Conservation (phyloP, 2,888 invertebrate genomes). For the Chydorus sphaericus region DNA sequence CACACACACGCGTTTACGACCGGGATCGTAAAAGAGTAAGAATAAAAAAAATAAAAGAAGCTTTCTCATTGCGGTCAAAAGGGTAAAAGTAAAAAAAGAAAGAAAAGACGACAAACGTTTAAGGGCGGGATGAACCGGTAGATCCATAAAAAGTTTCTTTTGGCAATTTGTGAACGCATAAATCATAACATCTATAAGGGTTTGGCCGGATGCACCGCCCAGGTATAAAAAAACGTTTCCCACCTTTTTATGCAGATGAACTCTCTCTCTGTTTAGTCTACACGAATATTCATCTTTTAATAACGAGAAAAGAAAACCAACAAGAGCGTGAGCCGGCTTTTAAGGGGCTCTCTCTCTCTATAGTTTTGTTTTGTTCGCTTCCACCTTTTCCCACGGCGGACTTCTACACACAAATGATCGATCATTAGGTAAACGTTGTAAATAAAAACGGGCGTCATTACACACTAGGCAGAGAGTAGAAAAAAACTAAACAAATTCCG, state of each 20-base stretch:
- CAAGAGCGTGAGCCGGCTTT: no score
- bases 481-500: neutral
- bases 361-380: neutral
- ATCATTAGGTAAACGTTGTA: conserved; percentile 4
- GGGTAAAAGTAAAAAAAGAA: neutral
- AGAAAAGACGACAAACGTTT: neutral
- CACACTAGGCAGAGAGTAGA: no score
- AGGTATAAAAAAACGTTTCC: no score
- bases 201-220: neutral
- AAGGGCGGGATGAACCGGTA: neutral
- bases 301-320: neutral
- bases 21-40: no score
- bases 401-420: conserved; percentile 1
- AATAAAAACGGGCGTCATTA: neutral
- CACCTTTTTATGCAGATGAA: neutral
- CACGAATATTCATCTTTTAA: neutral
- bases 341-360: no score
- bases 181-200: conserved; percentile 5
- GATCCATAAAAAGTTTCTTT: neutral
- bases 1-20: no score
- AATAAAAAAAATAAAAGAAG: neutral
- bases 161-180: conserved; percentile 14
- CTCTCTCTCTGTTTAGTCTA: neutral
- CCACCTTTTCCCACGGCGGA: neutral
- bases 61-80: neutral